These are phyloP conservation scores for Promerops cafer DNA, from an alignment of 2,113 vertebrate species.

Conservation along the genomic window DNA sequence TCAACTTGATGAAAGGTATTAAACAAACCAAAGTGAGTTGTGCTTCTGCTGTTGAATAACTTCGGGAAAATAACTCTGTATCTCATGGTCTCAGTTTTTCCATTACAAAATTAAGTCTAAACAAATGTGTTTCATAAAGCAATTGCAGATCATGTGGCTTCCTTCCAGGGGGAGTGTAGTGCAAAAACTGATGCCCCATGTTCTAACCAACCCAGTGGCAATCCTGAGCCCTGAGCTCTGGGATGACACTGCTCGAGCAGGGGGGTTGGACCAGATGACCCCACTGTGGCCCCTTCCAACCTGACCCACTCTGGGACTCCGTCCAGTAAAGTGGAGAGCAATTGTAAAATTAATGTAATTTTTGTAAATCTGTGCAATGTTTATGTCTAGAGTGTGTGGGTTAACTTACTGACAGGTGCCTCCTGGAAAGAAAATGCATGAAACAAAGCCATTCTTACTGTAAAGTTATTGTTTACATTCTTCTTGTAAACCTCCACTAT, in stretches of 20 bases:
- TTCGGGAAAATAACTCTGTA: rapidly evolving
- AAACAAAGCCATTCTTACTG: not conserved
- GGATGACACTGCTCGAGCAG: not conserved
- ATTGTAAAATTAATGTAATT: not conserved
- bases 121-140: not conserved
- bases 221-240: not conserved
- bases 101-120: not conserved
- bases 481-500: not conserved
- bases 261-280: not conserved
- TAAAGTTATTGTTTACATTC: not conserved
- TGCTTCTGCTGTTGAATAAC: not conserved
- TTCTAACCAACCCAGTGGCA: not conserved
- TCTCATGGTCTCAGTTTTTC: not conserved
- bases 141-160: not conserved
- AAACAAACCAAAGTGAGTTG: not conserved
- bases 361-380: not conserved
- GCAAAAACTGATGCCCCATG: not conserved
- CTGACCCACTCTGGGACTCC: not conserved
- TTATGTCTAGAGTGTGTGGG: not conserved
- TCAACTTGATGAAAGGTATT: not conserved
- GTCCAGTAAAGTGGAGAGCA: not conserved
- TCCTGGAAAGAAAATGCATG: not conserved
- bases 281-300: not conserved
- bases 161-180: not conserved
- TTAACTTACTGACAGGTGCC: not conserved